A percentile compares a stretch with the other conserved stretches of the same genome.
Conservation (phyloP, 2,113 vertebrate species). For the Tupaia tana region DNA sequence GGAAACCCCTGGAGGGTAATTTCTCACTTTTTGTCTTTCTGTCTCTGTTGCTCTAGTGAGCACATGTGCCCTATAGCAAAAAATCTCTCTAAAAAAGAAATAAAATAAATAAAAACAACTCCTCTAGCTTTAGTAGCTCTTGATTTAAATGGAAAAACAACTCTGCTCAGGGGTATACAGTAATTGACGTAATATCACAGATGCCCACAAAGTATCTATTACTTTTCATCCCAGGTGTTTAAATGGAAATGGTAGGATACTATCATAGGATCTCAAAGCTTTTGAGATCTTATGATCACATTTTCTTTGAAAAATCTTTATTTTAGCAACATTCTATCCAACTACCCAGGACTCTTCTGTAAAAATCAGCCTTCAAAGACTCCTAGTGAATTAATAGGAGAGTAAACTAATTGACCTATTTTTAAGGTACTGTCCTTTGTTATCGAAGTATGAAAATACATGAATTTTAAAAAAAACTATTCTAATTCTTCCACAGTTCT, state of each 20-base stretch:
- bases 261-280: background rate
- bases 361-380: background rate
- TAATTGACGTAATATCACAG: background rate
- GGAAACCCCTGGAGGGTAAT: no score
- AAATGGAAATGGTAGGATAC: background rate
- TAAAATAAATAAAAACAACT: no score
- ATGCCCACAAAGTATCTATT: background rate
- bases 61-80: no score
- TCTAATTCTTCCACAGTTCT: constrained; percentile 37
- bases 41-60: no score
- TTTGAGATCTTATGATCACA: background rate
- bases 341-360: background rate
- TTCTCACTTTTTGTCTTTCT: no score
- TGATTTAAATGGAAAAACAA: constrained; percentile 20
- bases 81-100: no score
- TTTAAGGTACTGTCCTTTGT: background rate
- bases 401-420: constrained; percentile 8
- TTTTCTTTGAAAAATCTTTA: constrained; percentile 39
- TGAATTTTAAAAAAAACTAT: constrained; percentile 9
- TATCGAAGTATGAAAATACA: constrained; percentile 10
- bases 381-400: background rate
- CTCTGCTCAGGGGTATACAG: background rate
- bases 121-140: constrained; percentile 10
- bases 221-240: background rate
- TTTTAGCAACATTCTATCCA: background rate